Conservation (phyloP, 1,140 invertebrate genomes). For the Dysdera silvatica region DNA sequence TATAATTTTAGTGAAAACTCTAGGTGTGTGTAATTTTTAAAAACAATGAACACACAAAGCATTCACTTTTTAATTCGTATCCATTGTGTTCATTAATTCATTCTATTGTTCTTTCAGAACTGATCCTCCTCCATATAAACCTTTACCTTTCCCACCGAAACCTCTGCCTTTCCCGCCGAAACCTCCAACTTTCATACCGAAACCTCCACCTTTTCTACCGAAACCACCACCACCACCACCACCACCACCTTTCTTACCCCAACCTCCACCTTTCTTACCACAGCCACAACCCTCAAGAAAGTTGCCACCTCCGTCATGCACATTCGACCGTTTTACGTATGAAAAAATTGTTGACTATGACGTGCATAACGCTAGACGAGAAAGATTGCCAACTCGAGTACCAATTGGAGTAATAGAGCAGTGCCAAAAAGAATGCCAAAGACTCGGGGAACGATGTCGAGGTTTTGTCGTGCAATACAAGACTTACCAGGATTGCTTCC, state of each 20-base stretch:
- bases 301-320: slow-evolving; percentile 26
- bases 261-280: slow-evolving; percentile 4
- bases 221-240: background rate
- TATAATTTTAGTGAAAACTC: too few relatives aligned
- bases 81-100: too few relatives aligned
- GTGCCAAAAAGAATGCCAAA: slow-evolving; percentile 46
- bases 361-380: slow-evolving; percentile 34
- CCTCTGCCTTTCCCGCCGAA: background rate
- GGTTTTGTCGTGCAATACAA: slow-evolving; percentile 46
- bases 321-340: slow-evolving; percentile 39
- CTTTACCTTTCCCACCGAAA: too few relatives aligned
- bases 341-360: slow-evolving; percentile 46
- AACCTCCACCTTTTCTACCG: background rate
- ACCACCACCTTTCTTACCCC: background rate
- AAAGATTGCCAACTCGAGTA: slow-evolving; percentile 38
- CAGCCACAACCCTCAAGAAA: background rate
- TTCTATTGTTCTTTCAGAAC: background rate
- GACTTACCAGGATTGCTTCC: slow-evolving; percentile 43
- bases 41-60: too few relatives aligned
- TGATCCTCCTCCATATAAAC: background rate
- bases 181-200: background rate
- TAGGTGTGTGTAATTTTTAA: too few relatives aligned
- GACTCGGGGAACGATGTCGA: slow-evolving; percentile 42
- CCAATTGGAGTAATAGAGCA: slow-evolving; percentile 46
- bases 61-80: too few relatives aligned